Percentiles rank a stretch among this genome's conserved stretches.
Evolutionary conservation across 2,888 invertebrate species (phyloP).

Genomic region (Drosophila parthenogenetica): DNA sequence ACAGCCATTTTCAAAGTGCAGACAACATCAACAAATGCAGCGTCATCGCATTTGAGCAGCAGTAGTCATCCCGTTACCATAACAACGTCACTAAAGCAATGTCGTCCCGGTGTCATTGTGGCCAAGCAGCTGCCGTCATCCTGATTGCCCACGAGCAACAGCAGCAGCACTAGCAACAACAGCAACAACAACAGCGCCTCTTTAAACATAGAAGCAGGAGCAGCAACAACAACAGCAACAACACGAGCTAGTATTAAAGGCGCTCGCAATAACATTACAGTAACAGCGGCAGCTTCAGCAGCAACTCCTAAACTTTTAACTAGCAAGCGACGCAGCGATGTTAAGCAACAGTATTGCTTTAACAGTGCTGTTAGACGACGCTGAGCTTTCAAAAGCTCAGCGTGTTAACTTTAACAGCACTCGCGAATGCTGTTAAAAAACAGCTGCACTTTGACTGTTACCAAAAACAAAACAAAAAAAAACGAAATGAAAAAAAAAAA

Average conservation of each 20-base stretch:
- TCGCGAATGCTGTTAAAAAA: conserved; percentile 12
- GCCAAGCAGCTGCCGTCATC: conserved; percentile 90
- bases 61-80: conserved; percentile 73
- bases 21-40: conserved; percentile 59
- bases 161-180: conserved; percentile 15
- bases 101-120: conserved; percentile 95
- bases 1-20: conserved; percentile 84
- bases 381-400: conserved; percentile 16
- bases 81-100: conserved; percentile 87
- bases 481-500: conserved; percentile 30
- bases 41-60: conserved; percentile 35
- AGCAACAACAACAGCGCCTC: conserved; percentile 30
- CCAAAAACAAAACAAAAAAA: conserved; percentile 28
- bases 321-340: conserved; percentile 47
- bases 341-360: conserved; percentile 55
- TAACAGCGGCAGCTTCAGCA: conserved; percentile 44
- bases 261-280: conserved; percentile 48
- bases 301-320: conserved; percentile 46
- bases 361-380: conserved; percentile 51
- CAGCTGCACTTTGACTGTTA: conserved; percentile 23
- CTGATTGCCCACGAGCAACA: conserved; percentile 86
- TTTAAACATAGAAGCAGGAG: conserved; percentile 30
- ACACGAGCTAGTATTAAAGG: conserved; percentile 55
- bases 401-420: not conserved
- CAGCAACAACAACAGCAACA: conserved; percentile 39